phyloP scores from a whole-genome alignment of 2,888 invertebrate genomes.

The Rhagophthalmus giganteus region DNA sequence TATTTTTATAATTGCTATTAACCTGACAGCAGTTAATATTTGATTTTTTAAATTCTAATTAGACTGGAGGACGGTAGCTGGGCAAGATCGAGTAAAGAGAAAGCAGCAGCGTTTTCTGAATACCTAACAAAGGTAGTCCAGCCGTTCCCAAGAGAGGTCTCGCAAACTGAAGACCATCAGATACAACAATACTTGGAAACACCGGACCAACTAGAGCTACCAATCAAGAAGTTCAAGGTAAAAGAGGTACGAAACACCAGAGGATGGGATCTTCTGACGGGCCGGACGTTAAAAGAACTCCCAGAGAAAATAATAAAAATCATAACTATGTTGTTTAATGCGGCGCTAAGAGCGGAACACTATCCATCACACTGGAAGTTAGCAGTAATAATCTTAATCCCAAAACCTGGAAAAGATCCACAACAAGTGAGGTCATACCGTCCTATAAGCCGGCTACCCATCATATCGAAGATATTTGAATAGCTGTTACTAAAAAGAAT shows the following conservation, averaged over 20 bases:
- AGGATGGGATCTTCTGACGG: conserved; percentile 4
- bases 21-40: too few species aligned
- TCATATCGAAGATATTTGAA: conserved; percentile 6
- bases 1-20: too few species aligned
- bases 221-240: conserved; percentile 6
- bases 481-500: conserved; percentile 4
- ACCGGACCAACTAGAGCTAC: conserved; percentile 9
- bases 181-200: too few species aligned
- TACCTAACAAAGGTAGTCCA: conserved; percentile 1
- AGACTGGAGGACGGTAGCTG: neutral
- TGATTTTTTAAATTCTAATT: too few species aligned
- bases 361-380: conserved; percentile 2
- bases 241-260: neutral
- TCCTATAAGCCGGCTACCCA: conserved; percentile 4
- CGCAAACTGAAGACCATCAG: too few species aligned
- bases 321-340: conserved; percentile 3
- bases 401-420: conserved; percentile 6
- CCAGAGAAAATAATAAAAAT: neutral
- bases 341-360: neutral
- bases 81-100: conserved; percentile 1
- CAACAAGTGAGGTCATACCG: conserved; percentile 1
- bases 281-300: conserved; percentile 7
- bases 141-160: too few species aligned
- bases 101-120: neutral
- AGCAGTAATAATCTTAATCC: neutral